Evolutionary conservation across 2,113 vertebrate species (phyloP).

Genomic region (Tamias sibiricus): DNA sequence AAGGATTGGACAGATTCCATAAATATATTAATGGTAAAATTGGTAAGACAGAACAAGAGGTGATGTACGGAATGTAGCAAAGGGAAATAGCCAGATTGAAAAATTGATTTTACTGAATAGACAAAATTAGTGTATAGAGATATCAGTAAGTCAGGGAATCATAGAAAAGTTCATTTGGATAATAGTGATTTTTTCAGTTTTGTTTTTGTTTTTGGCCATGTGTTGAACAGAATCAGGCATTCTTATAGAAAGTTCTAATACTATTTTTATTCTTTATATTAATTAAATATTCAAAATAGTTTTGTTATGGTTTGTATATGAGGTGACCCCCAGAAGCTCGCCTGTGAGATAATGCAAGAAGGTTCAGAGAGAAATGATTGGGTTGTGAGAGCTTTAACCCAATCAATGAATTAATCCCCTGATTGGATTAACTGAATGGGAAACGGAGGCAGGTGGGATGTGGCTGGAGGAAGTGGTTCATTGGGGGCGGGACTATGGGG

Average conservation of each 20-base stretch:
- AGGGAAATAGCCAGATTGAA: not conserved
- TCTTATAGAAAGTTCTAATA: not conserved
- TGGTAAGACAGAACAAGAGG: not conserved
- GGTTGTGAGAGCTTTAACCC: too few species aligned
- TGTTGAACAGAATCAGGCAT: not conserved
- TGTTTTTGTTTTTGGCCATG: not conserved
- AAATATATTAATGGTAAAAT: conserved; percentile 30
- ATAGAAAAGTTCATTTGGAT: not conserved
- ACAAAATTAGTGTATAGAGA: not conserved
- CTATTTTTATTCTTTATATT: not conserved
- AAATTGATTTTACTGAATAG: not conserved
- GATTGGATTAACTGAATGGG: too few species aligned
- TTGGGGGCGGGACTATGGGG: too few species aligned
- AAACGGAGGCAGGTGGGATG: too few species aligned
- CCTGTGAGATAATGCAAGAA: too few species aligned
- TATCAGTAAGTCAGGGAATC: not conserved
- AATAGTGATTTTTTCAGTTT: not conserved
- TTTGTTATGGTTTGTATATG: too few species aligned
- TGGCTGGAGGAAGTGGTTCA: too few species aligned
- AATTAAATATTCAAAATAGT: not conserved
- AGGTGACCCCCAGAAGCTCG: too few species aligned
- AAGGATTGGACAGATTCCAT: not conserved
- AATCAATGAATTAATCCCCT: too few species aligned
- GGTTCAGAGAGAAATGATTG: too few species aligned
- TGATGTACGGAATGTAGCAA: not conserved